Evolutionary conservation across 2,797 vertebrate genomes (phyloP).

Genomic region (Rhinoraja longicauda): DNA sequence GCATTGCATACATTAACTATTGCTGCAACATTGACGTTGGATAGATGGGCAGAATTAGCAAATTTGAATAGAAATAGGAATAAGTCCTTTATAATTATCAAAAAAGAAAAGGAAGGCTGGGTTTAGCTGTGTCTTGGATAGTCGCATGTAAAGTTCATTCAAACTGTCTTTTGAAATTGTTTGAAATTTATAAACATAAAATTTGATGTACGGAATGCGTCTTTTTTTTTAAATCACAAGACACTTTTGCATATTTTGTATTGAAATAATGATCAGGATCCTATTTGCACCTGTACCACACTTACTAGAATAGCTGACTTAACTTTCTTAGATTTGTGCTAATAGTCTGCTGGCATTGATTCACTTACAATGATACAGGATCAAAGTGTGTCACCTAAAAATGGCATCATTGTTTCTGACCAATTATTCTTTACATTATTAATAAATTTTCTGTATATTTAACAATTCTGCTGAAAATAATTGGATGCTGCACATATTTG

Average conservation of each 20-base stretch:
- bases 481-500: not conserved
- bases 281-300: not conserved
- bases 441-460: no score
- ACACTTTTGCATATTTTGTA: not conserved
- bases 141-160: no score
- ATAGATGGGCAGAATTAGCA: not conserved
- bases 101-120: not conserved
- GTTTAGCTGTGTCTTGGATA: not conserved
- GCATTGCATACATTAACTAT: not conserved
- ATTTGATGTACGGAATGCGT: no score
- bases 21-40: not conserved
- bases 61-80: not conserved
- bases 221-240: not conserved
- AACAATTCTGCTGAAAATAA: not conserved
- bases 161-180: no score
- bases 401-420: not conserved
- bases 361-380: not conserved
- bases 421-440: no score
- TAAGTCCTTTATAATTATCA: not conserved
- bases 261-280: not conserved
- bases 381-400: not conserved
- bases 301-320: not conserved
- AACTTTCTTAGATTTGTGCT: not conserved
- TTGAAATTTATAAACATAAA: not conserved
- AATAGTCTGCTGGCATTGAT: not conserved